These are phyloP conservation scores for Sinosuthora webbiana DNA, from an alignment of 2,113 vertebrate species.

Conservation along the genomic window DNA sequence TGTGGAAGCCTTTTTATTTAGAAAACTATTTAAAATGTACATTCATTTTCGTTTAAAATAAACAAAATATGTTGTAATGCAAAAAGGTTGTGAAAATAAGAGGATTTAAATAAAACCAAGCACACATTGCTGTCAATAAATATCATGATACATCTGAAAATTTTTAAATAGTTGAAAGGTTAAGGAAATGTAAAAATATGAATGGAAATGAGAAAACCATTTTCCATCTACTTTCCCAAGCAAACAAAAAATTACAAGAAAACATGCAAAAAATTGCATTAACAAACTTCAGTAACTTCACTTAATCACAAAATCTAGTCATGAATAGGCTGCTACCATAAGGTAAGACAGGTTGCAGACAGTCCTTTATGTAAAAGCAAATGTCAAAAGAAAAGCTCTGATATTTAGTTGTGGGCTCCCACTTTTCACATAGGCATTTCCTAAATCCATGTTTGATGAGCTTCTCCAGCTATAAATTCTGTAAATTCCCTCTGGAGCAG, in stretches of 20 bases:
- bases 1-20: neutral
- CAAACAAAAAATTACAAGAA: neutral
- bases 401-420: constrained; percentile 67
- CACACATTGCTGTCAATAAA: neutral
- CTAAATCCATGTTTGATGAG: constrained; percentile 81
- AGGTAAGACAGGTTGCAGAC: constrained; percentile 57
- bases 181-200: neutral
- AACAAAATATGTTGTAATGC: neutral
- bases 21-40: neutral
- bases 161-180: constrained; percentile 6
- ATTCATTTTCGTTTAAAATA: constrained; percentile 4
- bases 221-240: neutral
- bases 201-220: neutral
- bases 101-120: neutral
- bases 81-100: neutral
- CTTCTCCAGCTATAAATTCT: constrained; percentile 74
- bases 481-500: constrained; percentile 75
- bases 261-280: neutral
- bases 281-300: neutral
- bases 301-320: neutral
- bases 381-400: constrained; percentile 72
- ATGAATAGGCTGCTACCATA: constrained; percentile 12
- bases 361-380: constrained; percentile 61
- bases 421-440: constrained; percentile 73
- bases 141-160: neutral